phyloP scores from a whole-genome alignment of 2,888 invertebrate genomes.

The Clusia tigrina region DNA sequence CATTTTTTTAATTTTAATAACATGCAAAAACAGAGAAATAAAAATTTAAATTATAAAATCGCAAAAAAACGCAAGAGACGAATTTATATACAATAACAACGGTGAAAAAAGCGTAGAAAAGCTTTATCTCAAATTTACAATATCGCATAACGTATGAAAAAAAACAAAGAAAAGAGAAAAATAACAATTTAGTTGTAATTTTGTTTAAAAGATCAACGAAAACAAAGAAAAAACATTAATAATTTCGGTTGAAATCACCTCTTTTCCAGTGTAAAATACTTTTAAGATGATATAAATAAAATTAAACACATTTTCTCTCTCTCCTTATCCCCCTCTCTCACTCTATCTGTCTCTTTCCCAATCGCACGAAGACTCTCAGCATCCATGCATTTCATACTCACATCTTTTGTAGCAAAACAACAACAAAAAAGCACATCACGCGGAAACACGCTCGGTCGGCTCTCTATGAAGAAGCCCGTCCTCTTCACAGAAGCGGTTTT shows the following conservation, averaged over 20 bases:
- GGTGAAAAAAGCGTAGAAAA: background rate
- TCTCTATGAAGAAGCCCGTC: background rate
- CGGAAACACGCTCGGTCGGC: background rate
- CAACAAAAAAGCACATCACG: background rate
- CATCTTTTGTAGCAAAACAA: conserved; percentile 5
- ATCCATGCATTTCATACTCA: background rate
- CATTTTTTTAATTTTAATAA: conserved; percentile 30
- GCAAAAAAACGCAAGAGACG: conserved; percentile 36
- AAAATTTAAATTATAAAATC: conserved; percentile 40
- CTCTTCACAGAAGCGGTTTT: background rate
- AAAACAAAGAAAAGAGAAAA: background rate
- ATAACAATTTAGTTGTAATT: conserved; percentile 24
- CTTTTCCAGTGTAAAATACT: conserved; percentile 5
- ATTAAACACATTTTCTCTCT: background rate
- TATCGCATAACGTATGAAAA: no score
- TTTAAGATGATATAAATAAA: background rate
- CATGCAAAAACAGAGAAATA: conserved; percentile 22
- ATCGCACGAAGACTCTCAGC: background rate
- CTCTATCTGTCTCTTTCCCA: background rate
- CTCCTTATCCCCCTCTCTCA: conserved; percentile 1
- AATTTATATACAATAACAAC: background rate
- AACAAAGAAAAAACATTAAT: background rate
- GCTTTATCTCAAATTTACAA: background rate
- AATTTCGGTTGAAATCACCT: background rate
- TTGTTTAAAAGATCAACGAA: conserved; percentile 17